Evolutionary conservation across 2,888 invertebrate species (phyloP), one percentile per base, ranked within the genome.

Genomic region (Caenorhabditis virilis): DNA sequence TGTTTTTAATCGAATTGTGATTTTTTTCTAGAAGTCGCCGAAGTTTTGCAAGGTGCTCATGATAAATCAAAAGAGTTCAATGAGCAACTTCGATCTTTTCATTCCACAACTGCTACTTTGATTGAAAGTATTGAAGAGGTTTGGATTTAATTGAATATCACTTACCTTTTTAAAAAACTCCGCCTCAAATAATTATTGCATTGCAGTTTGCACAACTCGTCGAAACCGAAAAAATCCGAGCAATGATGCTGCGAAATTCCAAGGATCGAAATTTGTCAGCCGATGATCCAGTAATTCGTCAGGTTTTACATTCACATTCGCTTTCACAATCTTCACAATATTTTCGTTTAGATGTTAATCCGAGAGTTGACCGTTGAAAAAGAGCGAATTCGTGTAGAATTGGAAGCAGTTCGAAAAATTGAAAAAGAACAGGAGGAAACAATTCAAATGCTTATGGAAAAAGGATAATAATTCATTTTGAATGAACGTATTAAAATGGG

Each of bases 91-190:
- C 52, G 50, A 26, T 50, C 38, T 11, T 64, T 64, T 15, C 46
- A 64, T 1, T 13, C 41, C 1, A 55, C 51, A 5, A 58, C 64
- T 9, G 54, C 54, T 3, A 48, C 53, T 16, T 43, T 64, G 7
- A 64, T 64, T 27, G 51, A 64, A n/a, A 58, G 58, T 33, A 58
- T 64, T 26, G 64, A 64, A 35, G 64, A 64, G 52, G 62, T 61
- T 30, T 18, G 33, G 13, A 5, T 30, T 16, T 15, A 30, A 30
- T 25, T 43, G 6, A n/a, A n/a, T n/a, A n/a, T n/a, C n/a, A n/a
- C n/a, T n/a, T n/a, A n/a, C n/a, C n/a, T n/a, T n/a, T n/a, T n/a
- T n/a, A n/a, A n/a, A n/a, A n/a, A n/a, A n/a, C n/a, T n/a, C n/a
- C n/a, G n/a, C n/a, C n/a, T n/a, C n/a, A n/a, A n/a, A n/a, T n/a